These are phyloP conservation scores for Abramis brama DNA, from an alignment of 2,113 vertebrate genomes.

Conservation along the genomic window DNA sequence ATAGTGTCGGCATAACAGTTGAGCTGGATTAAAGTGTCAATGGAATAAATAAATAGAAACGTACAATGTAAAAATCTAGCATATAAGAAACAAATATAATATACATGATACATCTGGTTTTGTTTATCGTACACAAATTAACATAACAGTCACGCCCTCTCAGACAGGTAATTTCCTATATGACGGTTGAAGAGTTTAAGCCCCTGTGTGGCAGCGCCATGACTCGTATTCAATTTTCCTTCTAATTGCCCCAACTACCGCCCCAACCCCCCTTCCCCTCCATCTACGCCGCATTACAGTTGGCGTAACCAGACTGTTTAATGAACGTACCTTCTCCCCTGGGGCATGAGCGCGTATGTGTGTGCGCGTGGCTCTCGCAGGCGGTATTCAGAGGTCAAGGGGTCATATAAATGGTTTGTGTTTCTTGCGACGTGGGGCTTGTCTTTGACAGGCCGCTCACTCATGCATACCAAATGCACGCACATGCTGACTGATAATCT, in stretches of 20 bases:
- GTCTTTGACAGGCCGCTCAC: conserved; percentile 47
- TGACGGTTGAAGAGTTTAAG: conserved; percentile 44
- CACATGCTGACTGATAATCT: conserved; percentile 15
- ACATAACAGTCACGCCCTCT: conserved; percentile 4
- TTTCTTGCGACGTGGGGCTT: conserved; percentile 19
- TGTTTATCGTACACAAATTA: not conserved
- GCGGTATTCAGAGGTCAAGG: conserved; percentile 25
- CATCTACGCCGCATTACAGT: conserved; percentile 20
- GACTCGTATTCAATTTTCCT: conserved; percentile 58
- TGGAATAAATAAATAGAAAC: not conserved
- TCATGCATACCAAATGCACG: conserved; percentile 1
- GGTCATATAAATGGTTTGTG: conserved; percentile 38
- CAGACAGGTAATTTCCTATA: conserved; percentile 49
- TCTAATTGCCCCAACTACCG: conserved; percentile 44
- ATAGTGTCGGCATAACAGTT: not conserved
- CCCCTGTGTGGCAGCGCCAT: conserved; percentile 42
- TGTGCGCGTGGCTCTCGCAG: not conserved
- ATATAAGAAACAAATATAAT: too few relatives aligned
- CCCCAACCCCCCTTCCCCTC: not conserved
- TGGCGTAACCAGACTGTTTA: conserved; percentile 53
- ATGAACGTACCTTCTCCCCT: conserved; percentile 49
- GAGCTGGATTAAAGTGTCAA: not conserved
- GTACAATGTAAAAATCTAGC: not conserved
- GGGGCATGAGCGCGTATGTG: conserved; percentile 16
- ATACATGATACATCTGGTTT: not conserved